Evolutionary conservation across 2,888 invertebrate genomes (phyloP).

Genomic region (Onchidella celtica): DNA sequence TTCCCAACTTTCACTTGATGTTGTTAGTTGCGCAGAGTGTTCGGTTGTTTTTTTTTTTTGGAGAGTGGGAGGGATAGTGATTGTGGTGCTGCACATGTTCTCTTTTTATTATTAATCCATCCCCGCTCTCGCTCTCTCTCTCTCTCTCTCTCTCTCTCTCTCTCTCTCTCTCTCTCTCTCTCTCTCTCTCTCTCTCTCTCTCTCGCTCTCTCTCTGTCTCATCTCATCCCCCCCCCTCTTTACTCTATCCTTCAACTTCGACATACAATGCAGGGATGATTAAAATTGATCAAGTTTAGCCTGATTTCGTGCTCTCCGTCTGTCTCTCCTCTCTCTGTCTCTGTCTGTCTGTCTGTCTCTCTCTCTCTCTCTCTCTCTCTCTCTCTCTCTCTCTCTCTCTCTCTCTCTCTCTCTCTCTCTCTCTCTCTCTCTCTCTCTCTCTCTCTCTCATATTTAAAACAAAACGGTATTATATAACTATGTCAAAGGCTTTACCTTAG

Average conservation of each 20-base stretch:
- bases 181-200: neutral
- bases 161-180: neutral
- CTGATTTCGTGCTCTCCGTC: neutral
- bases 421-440: neutral
- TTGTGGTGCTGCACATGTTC: too few relatives aligned
- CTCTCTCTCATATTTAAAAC: neutral
- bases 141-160: neutral
- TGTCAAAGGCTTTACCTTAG: too few relatives aligned
- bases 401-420: conserved; percentile 20
- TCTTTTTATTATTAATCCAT: neutral
- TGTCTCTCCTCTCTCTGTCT: neutral
- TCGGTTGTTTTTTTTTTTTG: too few relatives aligned
- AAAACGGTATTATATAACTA: too few relatives aligned
- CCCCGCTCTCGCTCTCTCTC: too few relatives aligned
- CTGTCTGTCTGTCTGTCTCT: neutral
- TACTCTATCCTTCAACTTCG: neutral
- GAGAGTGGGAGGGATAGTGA: too few relatives aligned
- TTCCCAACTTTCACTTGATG: too few relatives aligned
- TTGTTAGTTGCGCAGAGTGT: too few relatives aligned
- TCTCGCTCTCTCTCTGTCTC: too few relatives aligned
- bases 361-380: conserved; percentile 18
- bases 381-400: conserved; percentile 17
- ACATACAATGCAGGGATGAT: too few relatives aligned
- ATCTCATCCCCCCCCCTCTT: conserved; percentile 6
- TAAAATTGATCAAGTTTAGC: too few relatives aligned